These are phyloP conservation scores for Urocitellus parryii DNA, from an alignment of 2,113 vertebrate genomes.

Conservation along the genomic window DNA sequence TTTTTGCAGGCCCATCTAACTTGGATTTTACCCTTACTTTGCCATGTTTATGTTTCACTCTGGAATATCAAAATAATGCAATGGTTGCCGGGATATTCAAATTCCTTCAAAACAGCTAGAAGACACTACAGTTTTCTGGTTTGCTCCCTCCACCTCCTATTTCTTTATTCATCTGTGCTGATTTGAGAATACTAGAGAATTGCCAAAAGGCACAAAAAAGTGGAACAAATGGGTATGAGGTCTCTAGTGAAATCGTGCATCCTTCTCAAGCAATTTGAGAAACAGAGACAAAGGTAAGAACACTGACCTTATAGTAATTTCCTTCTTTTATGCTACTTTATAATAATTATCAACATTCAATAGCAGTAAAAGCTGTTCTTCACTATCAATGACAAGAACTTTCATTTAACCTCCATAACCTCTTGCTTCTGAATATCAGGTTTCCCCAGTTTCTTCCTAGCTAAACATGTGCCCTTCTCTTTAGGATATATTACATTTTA, in stretches of 20 bases:
- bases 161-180: conserved; percentile 20
- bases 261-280: conserved; percentile 35
- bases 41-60: neutral
- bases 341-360: conserved; percentile 32
- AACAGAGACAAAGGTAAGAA: neutral
- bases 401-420: conserved; percentile 52
- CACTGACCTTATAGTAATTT: neutral
- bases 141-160: neutral
- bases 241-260: neutral
- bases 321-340: conserved; percentile 34
- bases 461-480: conserved; percentile 20
- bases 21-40: neutral
- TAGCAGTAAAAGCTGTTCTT: conserved; percentile 57
- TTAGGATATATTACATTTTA: conserved; percentile 21
- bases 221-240: neutral
- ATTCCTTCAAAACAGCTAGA: conserved; percentile 23
- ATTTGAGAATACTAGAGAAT: neutral
- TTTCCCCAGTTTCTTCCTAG: conserved; percentile 66
- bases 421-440: conserved; percentile 53
- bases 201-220: neutral
- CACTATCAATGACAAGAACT: conserved; percentile 49
- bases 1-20: neutral
- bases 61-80: neutral
- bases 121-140: neutral
- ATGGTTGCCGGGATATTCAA: neutral